phyloP scores from a whole-genome alignment of 2,797 vertebrate species.

The Lerista edwardsae region DNA sequence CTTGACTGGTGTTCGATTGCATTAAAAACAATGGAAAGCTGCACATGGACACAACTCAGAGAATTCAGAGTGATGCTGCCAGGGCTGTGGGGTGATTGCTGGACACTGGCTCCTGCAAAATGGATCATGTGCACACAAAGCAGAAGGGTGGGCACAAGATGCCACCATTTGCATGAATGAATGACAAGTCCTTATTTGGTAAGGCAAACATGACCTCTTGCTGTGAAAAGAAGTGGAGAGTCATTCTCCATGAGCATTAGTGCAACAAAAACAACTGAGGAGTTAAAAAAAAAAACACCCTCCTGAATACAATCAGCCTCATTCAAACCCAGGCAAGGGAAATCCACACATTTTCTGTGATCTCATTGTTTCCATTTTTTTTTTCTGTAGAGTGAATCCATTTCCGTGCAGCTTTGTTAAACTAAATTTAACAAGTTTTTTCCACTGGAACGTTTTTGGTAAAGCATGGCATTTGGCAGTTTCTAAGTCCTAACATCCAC shows the following conservation, averaged over 20 bases:
- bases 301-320: background rate
- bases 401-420: background rate
- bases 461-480: background rate
- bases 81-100: background rate
- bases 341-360: slow-evolving; percentile 27
- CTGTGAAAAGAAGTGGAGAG: background rate
- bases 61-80: background rate
- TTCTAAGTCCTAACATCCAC: background rate
- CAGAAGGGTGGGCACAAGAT: background rate
- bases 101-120: background rate
- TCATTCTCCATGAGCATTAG: background rate
- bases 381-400: background rate
- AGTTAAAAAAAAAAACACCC: background rate
- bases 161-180: background rate
- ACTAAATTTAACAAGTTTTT: background rate
- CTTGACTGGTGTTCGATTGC: background rate
- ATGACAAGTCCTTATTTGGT: slow-evolving; percentile 1
- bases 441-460: background rate
- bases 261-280: background rate
- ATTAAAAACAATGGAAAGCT: background rate
- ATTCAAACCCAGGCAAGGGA: slow-evolving; percentile 17
- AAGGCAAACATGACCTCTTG: background rate
- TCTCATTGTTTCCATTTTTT: slow-evolving; percentile 31
- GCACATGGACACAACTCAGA: background rate
- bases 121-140: background rate